These are phyloP conservation scores for Hydroisotoma schaefferi DNA, from an alignment of 2,888 invertebrate species.

Conservation along the genomic window DNA sequence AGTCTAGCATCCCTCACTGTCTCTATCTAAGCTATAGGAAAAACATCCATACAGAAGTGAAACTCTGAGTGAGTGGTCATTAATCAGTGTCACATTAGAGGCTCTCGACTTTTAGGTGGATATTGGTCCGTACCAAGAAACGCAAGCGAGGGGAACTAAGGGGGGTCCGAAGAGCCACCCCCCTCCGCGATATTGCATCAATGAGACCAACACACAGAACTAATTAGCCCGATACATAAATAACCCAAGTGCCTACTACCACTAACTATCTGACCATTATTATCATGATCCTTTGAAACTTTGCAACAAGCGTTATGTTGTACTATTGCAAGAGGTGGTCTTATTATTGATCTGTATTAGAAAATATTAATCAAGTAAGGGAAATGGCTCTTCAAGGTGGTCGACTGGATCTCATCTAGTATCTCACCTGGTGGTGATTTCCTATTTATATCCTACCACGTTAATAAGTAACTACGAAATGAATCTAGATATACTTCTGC, in stretches of 20 bases:
- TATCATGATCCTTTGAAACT: not conserved
- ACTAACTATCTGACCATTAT: not conserved
- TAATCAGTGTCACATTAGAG: slow-evolving; percentile 49
- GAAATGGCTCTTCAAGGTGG: not conserved
- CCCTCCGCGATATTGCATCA: not conserved
- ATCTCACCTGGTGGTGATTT: not conserved
- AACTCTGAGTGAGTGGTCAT: slow-evolving; percentile 26
- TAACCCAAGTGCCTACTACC: no score
- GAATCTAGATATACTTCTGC: no score
- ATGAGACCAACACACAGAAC: not conserved
- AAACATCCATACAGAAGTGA: no score
- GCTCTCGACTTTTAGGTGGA: not conserved
- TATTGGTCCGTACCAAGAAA: no score
- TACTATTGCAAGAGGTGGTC: not conserved
- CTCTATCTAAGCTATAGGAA: no score
- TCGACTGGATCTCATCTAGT: not conserved
- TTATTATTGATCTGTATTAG: not conserved
- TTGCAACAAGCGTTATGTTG: not conserved
- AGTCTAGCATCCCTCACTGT: not conserved
- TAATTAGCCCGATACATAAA: not conserved
- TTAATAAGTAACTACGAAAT: no score
- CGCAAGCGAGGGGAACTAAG: slow-evolving; percentile 14
- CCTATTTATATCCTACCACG: no score
- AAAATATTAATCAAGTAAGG: not conserved
- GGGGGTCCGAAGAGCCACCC: slow-evolving; percentile 38